Evolutionary conservation across 2,888 invertebrate species (phyloP), one percentile per base, ranked within the genome.

Genomic region (Camponotus fellah): DNA sequence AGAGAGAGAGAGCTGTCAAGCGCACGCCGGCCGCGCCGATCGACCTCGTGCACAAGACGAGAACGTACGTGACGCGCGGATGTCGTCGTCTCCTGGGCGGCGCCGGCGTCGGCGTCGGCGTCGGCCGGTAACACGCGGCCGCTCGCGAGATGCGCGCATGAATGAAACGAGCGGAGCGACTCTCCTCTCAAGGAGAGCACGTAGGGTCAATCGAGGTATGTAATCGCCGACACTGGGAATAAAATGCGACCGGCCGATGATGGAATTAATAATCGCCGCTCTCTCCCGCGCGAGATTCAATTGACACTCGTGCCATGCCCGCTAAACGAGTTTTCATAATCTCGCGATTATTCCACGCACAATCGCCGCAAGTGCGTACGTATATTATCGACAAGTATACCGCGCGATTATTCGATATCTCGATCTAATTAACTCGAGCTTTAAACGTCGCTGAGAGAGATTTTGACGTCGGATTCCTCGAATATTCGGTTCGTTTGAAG

Each of bases 11-110:
- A 88, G 34, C 90, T 90, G 88, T 88, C 90, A 88, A 88, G 86
- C 85, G 85, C 89, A 89, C 89, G 88, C 88, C 89, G 89, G 82
- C 68, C 84, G 80, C 85, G 87, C 82, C 83, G 85, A 87, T 88
- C 82, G 65, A 74, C 74, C 81, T 88, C 84, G 76, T 49, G 66
- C 66, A 80, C 46, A 65, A 56, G 58, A 69, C 74, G 66, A 58
- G 79, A 72, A 74, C 64, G 80, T 83, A 75, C 80, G 79, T 68
- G 74, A 34, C 83, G 69, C 69, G 62, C 75, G 75, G 75, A 76
- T 32, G 65, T 65, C 77, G 85, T 86, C 77, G 58, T 84, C 83
- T 86, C 72, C 58, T 58, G 64, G 71, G 83, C 64, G 84, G 81
- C 80, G 75, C 68, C 84, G 71, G 60, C 71, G 58, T 64, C 62